Percentiles rank a stretch among this genome's conserved stretches.
Evolutionary conservation across 2,888 invertebrate genomes (phyloP).

Genomic region (Alcis repandata): DNA sequence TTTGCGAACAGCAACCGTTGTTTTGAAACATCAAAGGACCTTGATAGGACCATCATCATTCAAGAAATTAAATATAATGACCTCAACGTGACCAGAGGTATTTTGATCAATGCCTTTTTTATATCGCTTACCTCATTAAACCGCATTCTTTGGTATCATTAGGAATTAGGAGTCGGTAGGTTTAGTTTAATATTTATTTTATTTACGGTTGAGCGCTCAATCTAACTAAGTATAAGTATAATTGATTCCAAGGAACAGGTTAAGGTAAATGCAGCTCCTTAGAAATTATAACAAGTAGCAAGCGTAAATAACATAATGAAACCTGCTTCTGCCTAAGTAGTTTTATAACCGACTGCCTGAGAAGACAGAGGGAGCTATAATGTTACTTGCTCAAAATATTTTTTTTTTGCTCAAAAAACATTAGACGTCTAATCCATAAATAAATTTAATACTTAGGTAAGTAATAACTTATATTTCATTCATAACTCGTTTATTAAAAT

Average conservation of each 20-base stretch:
- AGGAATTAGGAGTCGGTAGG: constrained; percentile 24
- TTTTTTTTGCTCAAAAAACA: too few relatives aligned
- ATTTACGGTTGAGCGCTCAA: constrained; percentile 26
- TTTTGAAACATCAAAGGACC: constrained; percentile 28
- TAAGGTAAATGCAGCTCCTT: not conserved
- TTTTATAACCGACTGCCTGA: too few relatives aligned
- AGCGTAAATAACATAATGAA: not conserved
- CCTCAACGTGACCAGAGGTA: constrained; percentile 36
- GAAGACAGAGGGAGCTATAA: too few relatives aligned
- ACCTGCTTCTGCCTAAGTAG: too few relatives aligned
- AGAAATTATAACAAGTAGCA: not conserved
- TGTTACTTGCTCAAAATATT: too few relatives aligned
- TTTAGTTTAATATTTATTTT: constrained; percentile 10
- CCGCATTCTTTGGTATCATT: constrained; percentile 39
- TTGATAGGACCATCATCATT: constrained; percentile 32
- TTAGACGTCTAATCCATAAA: too few relatives aligned
- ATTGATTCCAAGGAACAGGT: constrained; percentile 2
- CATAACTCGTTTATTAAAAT: too few relatives aligned
- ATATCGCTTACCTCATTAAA: constrained; percentile 27
- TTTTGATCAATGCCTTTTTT: constrained; percentile 38
- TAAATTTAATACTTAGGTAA: too few relatives aligned
- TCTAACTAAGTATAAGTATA: not conserved
- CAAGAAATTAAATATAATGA: constrained; percentile 39
- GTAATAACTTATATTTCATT: too few relatives aligned
- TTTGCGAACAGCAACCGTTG: constrained; percentile 20